Evolutionary conservation across 1,140 invertebrate genomes (phyloP), one percentile per base, ranked within the genome.

Genomic region (Wiebesia pumilae): DNA sequence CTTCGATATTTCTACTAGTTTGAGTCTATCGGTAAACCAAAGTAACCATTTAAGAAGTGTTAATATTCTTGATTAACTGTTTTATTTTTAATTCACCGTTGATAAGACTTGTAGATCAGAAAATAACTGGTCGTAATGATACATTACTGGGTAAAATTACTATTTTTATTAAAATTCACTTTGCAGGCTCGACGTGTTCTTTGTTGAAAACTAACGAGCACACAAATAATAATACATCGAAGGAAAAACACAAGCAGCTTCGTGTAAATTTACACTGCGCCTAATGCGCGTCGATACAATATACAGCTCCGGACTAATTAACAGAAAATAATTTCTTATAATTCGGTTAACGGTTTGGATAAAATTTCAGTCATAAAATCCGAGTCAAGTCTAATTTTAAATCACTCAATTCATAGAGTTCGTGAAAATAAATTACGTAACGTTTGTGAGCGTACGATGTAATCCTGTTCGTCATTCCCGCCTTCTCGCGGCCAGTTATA

Each of bases 371-470:
- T 21, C 71, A 43, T 12, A 9, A 43, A 19, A 7, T 35, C 3
- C 4, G 24, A 75, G n/a, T n/a, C 24, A 7, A 40, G 0, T 43
- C 2, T 6, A 43, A 43, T 75, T 75, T 38, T 1, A 43, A 75
- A n/a, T 6, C 24, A 3, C 24, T 75, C 40, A 21, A 43, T 75
- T 38, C 24, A 21, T n/a, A 19, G 40, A 75, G 38, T 43, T 43
- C 38, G 40, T 38, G 38, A 75, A 75, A 75, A 75, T 75, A 38
- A 75, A 75, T 75, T 75, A 75, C 2, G 71, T 38, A 43, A 75
- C 71, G 38, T 38, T n/a, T 43, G 71, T 75, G n/a, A 75, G 71
- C 19, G 38, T 75, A 19, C 38, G 33, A n/a, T 43, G 27, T 38
- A 75, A 75, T 75, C 43, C 43, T 38, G 38, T 38, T 24, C 38